phyloP scores from a whole-genome alignment of 1,140 invertebrate species.

The Drosophila nebulosa region DNA sequence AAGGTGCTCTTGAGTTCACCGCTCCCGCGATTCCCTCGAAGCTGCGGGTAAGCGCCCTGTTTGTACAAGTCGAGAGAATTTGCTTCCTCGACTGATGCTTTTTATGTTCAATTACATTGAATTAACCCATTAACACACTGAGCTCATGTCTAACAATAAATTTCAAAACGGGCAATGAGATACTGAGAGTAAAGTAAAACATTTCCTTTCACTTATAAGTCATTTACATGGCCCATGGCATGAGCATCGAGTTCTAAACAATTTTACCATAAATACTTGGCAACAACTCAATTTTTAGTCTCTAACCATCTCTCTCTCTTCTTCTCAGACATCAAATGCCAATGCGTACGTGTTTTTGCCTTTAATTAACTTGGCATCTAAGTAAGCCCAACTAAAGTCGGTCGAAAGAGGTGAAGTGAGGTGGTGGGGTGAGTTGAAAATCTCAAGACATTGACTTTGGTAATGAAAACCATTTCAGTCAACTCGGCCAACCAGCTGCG shows the following conservation, averaged over 20 bases:
- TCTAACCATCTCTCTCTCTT: neutral
- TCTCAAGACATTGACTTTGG: slow-evolving; percentile 61
- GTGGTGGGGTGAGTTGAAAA: too few relatives aligned
- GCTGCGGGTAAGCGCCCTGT: slow-evolving; percentile 35
- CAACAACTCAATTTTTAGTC: slow-evolving; percentile 33
- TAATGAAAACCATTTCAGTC: slow-evolving; percentile 48
- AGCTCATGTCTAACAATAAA: slow-evolving; percentile 59
- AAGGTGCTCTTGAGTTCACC: slow-evolving; percentile 31
- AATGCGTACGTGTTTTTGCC: slow-evolving; percentile 60
- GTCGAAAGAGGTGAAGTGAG: slow-evolving; percentile 27
- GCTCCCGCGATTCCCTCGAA: slow-evolving; percentile 11
- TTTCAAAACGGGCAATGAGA: slow-evolving; percentile 19
- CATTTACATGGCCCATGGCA: slow-evolving; percentile 23
- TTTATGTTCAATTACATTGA: slow-evolving; percentile 53
- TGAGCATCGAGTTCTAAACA: too few relatives aligned
- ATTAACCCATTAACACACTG: slow-evolving; percentile 64
- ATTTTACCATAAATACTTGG: slow-evolving; percentile 46
- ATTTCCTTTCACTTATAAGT: slow-evolving; percentile 62
- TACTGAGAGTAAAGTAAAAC: slow-evolving; percentile 4
- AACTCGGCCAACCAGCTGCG: slow-evolving; percentile 5
- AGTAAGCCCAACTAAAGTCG: slow-evolving; percentile 2
- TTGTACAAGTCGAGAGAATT: slow-evolving; percentile 37
- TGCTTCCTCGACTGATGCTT: slow-evolving; percentile 44
- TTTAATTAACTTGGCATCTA: slow-evolving; percentile 49
- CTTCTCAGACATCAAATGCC: slow-evolving; percentile 9